Base-by-base conservation (phyloP, 2,797 vertebrate genomes). In the Sternotherus odoratus region DNA sequence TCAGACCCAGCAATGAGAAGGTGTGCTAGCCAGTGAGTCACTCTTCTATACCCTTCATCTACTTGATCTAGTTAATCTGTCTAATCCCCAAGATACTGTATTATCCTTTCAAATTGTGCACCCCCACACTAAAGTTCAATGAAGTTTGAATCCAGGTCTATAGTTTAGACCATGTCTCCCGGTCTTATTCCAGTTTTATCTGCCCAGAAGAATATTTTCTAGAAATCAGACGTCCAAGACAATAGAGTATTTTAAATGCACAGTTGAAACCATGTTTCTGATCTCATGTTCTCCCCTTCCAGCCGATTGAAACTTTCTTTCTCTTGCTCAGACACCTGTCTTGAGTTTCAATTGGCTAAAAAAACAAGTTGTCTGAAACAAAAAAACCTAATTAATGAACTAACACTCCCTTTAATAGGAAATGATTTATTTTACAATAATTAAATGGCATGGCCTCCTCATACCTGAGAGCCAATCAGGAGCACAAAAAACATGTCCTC, bases 391-490 rank as follows among this genome's bases (percentile, higher is more conserved):
- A 24, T 11, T 8, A 33, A 5, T n/a, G 12, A 72, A 77, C 33
- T 79, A 66, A 15, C 9, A 2, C 0, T 2, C 5, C 0, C 49
- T 85, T 89, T 72, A 3, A 13, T 74, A 78, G 5, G 26, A 83
- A 90, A 90, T 56, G 8, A 13, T 46, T 13, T 28, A 6, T 56
- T 94, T 88, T 80, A 2, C 0, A 60, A 51, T 3, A 54, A 0
- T 15, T 87, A 77, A 15, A 83, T 75, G 43, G 5, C 51, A 24
- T 53, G 21, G 4, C 39, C 57, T 36, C 57, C 77, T 86, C 77
- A 39, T 1, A 16, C 7, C n/a, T 33, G 63, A 33, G 43, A n/a
- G 26, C 24, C 69, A 6, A 0, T 1, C 7, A 0, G 1, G 36
- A 51, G 24, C 15, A 48, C 24, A 17, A 75, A 75, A 30, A 48